Base-by-base conservation (phyloP, 2,797 vertebrate genomes). In the Cirrhinus molitorella region DNA sequence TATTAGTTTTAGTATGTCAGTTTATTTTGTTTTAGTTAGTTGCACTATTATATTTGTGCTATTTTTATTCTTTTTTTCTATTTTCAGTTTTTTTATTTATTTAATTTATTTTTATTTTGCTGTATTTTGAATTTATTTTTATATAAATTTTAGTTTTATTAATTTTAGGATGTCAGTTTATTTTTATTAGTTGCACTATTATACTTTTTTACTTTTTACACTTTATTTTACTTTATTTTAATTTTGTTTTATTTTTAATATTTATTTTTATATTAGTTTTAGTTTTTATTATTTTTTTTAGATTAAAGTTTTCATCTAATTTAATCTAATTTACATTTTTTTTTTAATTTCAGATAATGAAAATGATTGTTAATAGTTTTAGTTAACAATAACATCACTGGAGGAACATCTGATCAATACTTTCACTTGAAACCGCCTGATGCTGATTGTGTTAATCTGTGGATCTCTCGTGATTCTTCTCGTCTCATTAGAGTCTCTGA, bases 401-500 rank as follows among this genome's bases (percentile, higher is more conserved):
- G 55, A 23, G 55, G 55, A 55, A 12, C 55, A 57, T 57, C 55
- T 57, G 55, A 57, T 23, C 55, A 25, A 5, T 59, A 59, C 13
- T 13, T 59, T 59, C 55, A 11, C n/a, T 57, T 23, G 21, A 23
- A 23, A 23, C 19, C 19, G 51, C n/a, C 9, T 55, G 70, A 53
- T n/a, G 25, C 19, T 31, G 4, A 3, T 59, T 14, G 14, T 77
- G 83, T 73, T 79, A 40, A 74, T 80, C 57, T 71, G 73, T 28
- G 31, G 45, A 40, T 76, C 34, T 74, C 21, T 55, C 28, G 43
- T 31, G 83, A 76, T 66, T 66, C 28, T 77, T 70, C 55, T 65
- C 83, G 5, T 55, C 66, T 78, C 55, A 70, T 77, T 80, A 81
- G 79, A 63, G 79, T 79, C 61, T 68, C 53, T 49, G 80, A 85